Conservation (phyloP, 2,888 invertebrate species). For the Papilio protenor region DNA sequence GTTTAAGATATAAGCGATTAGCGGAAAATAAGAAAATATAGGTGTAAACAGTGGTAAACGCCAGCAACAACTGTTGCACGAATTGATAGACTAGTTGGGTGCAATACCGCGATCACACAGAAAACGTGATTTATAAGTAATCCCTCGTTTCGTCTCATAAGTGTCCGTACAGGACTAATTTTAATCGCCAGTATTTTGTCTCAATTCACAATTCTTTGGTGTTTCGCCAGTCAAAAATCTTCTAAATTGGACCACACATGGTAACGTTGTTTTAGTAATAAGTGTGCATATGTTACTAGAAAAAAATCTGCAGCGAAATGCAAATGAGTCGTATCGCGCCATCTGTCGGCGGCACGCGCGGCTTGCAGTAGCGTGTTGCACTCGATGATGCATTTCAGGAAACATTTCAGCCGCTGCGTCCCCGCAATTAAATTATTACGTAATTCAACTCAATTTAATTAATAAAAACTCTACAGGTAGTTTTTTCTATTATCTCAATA, state of each 20-base stretch:
- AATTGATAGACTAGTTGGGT: too few relatives aligned
- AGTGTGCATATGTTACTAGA: conserved; percentile 70
- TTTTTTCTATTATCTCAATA: too few relatives aligned
- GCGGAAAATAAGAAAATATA: conserved; percentile 39
- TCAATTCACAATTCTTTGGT: not conserved
- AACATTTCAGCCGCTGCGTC: conserved; percentile 36
- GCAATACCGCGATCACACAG: too few relatives aligned
- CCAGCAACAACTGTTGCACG: too few relatives aligned
- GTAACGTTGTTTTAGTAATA: conserved; percentile 64
- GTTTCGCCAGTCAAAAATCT: not conserved
- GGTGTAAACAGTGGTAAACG: too few relatives aligned
- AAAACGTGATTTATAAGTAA: too few relatives aligned
- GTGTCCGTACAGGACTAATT: too few relatives aligned
- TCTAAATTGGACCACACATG: conserved; percentile 51
- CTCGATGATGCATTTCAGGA: conserved; percentile 48
- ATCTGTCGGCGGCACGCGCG: conserved; percentile 75
- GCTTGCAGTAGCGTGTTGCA: conserved; percentile 55
- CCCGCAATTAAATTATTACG: conserved; percentile 22
- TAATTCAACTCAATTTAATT: not conserved
- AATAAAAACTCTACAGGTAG: not conserved
- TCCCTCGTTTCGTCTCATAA: too few relatives aligned
- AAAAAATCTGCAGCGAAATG: conserved; percentile 82
- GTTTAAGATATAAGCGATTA: conserved; percentile 51
- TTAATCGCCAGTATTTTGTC: not conserved
- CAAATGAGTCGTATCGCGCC: conserved; percentile 70